Base-by-base conservation (phyloP, 1,140 invertebrate genomes). In the Triops cancriformis region DNA sequence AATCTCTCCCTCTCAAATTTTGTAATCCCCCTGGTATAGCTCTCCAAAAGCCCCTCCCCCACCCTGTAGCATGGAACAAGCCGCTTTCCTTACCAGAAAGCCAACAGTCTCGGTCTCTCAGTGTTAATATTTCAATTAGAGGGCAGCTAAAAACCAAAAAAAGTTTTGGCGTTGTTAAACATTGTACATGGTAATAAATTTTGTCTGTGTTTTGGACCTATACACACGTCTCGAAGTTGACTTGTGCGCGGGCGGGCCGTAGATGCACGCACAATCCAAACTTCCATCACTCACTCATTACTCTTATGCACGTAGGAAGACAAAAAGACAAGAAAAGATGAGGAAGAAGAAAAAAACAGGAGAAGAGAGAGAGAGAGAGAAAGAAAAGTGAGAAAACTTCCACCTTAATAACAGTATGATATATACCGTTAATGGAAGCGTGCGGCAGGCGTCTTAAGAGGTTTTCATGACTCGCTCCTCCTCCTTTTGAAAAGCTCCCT, bases 341-440 rank as follows among this genome's bases (percentile, higher is more conserved):
- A 64, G 18, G 23, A 64, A 18, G 23, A 18, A 64, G 51, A 64
- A 64, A 23, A 23, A 64, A 23, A 9, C 23, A 18, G 43, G 43
- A 10, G n/a, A n/a, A n/a, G n/a, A n/a, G n/a, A n/a, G 31, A 37
- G 31, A 37, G 31, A 2, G 31, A 37, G 31, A 37, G 31, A 37
- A 37, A 37, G 31, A 37, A 37, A 37, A 37, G 31, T 37, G 31
- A 37, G 31, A 64, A 64, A 64, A 64, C 51, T 64, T 64, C 51
- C 51, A 64, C 51, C 51, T 64, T 64, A 64, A 64, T 64, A 64
- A 64, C 51, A 64, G 51, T 64, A 64, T 64, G 51, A 64, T 64
- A 64, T 64, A 64, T 64, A 64, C 51, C 51, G 51, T 64, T 64
- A 64, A 64, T 64, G 51, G 51, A 64, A 64, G 51, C 51, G 51